Percentiles rank a stretch among this genome's conserved stretches.
phyloP scores from a whole-genome alignment of 2,113 vertebrate species.

The Pachycephala philippinensis region DNA sequence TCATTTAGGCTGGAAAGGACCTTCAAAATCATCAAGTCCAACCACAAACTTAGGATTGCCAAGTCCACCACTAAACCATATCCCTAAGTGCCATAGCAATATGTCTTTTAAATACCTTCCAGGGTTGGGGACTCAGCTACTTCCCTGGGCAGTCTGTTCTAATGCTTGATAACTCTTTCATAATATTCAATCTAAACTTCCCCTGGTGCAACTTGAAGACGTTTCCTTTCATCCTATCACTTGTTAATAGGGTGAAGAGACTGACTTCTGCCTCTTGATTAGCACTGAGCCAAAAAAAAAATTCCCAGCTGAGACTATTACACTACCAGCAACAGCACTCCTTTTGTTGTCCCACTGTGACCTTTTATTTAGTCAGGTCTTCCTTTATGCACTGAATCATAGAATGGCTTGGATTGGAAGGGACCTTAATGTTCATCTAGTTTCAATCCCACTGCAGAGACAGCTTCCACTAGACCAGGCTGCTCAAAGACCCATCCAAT shows the following conservation, averaged over 20 bases:
- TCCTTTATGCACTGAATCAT: fast-evolving
- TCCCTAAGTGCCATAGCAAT: background rate
- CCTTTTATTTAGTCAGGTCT: background rate
- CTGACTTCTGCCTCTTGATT: background rate
- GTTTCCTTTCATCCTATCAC: background rate
- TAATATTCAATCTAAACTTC: background rate
- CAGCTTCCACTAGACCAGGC: background rate
- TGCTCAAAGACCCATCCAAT: background rate
- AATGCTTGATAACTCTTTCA: background rate
- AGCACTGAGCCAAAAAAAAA: background rate
- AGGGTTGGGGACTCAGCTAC: background rate
- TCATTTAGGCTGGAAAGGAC: background rate
- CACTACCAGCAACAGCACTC: background rate
- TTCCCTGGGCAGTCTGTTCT: background rate
- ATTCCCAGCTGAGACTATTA: background rate
- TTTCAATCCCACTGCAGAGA: background rate
- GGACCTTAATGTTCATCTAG: background rate
- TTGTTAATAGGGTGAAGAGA: background rate
- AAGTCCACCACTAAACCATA: background rate
- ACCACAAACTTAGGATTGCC: background rate
- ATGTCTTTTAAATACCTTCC: background rate
- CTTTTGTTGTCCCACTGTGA: background rate
- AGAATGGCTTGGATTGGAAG: background rate
- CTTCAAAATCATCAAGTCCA: background rate
- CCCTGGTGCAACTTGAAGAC: background rate